Conservation (phyloP, 2,888 invertebrate species). For the Agrochola litura region DNA sequence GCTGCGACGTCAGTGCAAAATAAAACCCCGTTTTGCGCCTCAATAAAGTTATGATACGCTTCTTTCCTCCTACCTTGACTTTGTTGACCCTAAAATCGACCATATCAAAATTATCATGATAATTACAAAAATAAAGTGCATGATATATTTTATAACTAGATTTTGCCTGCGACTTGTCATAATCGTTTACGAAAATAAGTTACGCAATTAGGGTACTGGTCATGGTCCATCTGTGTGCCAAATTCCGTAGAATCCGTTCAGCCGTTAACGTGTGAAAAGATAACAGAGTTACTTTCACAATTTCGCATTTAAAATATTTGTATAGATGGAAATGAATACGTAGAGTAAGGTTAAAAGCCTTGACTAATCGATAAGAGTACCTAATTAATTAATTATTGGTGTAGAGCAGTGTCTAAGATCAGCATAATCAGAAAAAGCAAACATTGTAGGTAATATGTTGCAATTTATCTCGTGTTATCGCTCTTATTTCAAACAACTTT, state of each 20-base stretch:
- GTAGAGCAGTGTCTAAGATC: slow-evolving; percentile 42
- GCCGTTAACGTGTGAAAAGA: background rate
- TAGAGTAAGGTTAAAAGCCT: slow-evolving; percentile 76
- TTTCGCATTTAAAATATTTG: background rate
- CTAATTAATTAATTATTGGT: slow-evolving; percentile 22
- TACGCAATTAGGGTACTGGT: background rate
- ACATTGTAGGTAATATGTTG: slow-evolving; percentile 19
- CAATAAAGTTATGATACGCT: slow-evolving; percentile 98
- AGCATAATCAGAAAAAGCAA: background rate
- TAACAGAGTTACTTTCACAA: background rate
- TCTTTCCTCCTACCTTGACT: slow-evolving; percentile 98
- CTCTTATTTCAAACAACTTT: slow-evolving; percentile 4
- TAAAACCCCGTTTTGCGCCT: slow-evolving; percentile 96
- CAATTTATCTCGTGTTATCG: slow-evolving; percentile 21
- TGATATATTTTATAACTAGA: background rate
- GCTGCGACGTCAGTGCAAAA: slow-evolving; percentile 99
- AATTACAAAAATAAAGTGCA: background rate
- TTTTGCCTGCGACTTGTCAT: background rate
- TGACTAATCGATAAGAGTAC: slow-evolving; percentile 16
- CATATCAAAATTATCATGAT: slow-evolving; percentile 90
- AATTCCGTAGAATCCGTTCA: background rate
- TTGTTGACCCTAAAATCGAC: slow-evolving; percentile 94
- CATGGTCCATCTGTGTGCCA: background rate
- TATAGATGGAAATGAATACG: background rate
- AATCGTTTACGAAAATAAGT: too few species aligned